Conservation (phyloP, 2,797 vertebrate species). For the Rhabdophis nuchalis region DNA sequence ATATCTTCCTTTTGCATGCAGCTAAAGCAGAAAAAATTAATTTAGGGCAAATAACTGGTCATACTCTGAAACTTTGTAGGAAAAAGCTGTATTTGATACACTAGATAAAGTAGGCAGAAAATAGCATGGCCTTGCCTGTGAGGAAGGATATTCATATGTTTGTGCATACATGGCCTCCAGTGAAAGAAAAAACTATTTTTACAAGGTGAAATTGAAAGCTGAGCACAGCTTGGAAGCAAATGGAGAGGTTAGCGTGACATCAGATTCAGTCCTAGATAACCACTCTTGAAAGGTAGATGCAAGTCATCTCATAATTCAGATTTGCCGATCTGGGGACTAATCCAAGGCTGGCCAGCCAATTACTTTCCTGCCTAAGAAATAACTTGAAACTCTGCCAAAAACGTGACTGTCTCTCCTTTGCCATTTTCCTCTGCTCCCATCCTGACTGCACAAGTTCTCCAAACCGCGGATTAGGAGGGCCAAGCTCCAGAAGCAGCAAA, state of each 20-base stretch:
- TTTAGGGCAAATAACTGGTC: not conserved
- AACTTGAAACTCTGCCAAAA: not conserved
- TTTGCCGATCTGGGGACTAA: not conserved
- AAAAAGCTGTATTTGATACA: not conserved
- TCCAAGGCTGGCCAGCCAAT: not conserved
- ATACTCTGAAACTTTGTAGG: not conserved
- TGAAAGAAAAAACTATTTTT: not conserved
- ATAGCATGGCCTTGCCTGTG: not conserved
- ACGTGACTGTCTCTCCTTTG: not conserved
- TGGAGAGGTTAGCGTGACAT: not conserved
- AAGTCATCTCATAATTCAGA: not conserved
- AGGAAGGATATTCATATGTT: not conserved
- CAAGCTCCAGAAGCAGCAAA: not conserved
- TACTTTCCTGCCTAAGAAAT: not conserved
- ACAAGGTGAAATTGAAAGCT: not conserved
- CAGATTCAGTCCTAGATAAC: not conserved
- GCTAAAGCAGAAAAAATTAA: not conserved
- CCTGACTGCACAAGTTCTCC: not conserved
- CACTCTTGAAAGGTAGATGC: not conserved
- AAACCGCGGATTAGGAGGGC: not conserved
- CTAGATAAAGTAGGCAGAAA: not conserved
- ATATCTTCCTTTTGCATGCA: not conserved
- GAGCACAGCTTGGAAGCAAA: not conserved
- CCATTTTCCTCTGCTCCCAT: not conserved
- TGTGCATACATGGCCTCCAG: not conserved